Conservation (phyloP, 2,888 invertebrate genomes). For the Drosophila mettleri region DNA sequence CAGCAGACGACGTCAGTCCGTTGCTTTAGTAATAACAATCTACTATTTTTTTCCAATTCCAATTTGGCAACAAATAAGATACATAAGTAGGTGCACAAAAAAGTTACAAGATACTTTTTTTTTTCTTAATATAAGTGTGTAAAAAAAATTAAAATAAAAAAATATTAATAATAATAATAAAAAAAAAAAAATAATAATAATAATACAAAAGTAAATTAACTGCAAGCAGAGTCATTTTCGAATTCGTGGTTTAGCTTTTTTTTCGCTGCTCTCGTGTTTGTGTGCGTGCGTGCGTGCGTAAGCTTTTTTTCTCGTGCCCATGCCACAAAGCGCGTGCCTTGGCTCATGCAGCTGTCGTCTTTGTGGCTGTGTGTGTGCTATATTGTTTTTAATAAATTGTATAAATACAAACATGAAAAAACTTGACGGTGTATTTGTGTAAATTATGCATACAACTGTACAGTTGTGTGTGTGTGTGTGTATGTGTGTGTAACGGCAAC, state of each 20-base stretch:
- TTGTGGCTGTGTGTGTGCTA: conserved; percentile 22
- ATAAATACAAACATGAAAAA: conserved; percentile 34
- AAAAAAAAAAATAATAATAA: not conserved
- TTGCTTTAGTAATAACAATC: conserved; percentile 68
- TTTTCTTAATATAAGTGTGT: not conserved
- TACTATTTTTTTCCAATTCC: conserved; percentile 28
- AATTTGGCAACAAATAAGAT: conserved; percentile 30
- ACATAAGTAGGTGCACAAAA: conserved; percentile 58
- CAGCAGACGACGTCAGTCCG: conserved; percentile 72
- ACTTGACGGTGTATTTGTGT: conserved; percentile 4
- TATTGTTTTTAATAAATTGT: conserved; percentile 54
- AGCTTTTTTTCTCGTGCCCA: conserved; percentile 44
- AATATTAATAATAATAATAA: conserved; percentile 1
- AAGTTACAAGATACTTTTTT: not conserved
- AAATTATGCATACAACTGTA: not conserved
- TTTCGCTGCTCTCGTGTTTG: conserved; percentile 24
- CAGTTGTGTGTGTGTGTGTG: not conserved
- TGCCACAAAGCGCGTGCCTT: conserved; percentile 60
- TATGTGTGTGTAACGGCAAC: conserved; percentile 22
- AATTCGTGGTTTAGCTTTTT: conserved; percentile 27
- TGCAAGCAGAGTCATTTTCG: conserved; percentile 32
- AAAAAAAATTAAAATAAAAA: conserved; percentile 2
- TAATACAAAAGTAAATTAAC: too few relatives aligned
- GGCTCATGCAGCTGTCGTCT: conserved; percentile 51
- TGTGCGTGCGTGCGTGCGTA: conserved; percentile 24